phyloP scores from a whole-genome alignment of 2,888 invertebrate genomes.

The Tipula lateralis region DNA sequence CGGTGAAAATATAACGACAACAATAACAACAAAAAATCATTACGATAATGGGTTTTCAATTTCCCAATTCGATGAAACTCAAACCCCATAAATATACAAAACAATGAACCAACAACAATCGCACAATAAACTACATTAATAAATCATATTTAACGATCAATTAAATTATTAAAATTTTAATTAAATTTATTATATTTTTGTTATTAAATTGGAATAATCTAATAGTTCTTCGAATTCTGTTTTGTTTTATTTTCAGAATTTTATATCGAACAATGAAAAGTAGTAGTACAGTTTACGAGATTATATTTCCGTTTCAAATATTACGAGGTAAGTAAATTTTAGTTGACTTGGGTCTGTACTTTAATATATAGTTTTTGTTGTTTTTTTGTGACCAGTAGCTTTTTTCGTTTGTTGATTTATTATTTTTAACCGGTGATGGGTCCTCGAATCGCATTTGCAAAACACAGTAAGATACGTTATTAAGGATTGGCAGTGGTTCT shows the following conservation, averaged over 20 bases:
- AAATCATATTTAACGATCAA: neutral
- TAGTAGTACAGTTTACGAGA: conserved; percentile 28
- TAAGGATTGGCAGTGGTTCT: no score
- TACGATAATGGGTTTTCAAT: neutral
- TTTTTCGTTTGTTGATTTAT: no score
- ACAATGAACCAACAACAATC: neutral
- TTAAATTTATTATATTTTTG: neutral
- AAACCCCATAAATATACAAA: neutral
- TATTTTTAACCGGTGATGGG: no score
- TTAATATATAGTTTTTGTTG: neutral
- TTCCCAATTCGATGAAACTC: neutral
- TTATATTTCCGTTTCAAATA: conserved; percentile 28
- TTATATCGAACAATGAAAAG: conserved; percentile 31
- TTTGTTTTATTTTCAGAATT: conserved; percentile 30
- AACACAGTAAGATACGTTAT: no score
- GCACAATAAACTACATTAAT: neutral
- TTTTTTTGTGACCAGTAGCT: neutral
- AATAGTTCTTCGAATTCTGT: neutral
- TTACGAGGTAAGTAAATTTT: conserved; percentile 30
- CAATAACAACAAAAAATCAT: neutral
- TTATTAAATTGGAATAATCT: neutral
- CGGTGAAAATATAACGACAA: neutral
- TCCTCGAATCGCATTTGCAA: no score
- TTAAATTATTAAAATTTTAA: conserved; percentile 27
- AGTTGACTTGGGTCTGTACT: no score